Conservation (phyloP, 2,113 vertebrate genomes). For the Pelmatolapia mariae region DNA sequence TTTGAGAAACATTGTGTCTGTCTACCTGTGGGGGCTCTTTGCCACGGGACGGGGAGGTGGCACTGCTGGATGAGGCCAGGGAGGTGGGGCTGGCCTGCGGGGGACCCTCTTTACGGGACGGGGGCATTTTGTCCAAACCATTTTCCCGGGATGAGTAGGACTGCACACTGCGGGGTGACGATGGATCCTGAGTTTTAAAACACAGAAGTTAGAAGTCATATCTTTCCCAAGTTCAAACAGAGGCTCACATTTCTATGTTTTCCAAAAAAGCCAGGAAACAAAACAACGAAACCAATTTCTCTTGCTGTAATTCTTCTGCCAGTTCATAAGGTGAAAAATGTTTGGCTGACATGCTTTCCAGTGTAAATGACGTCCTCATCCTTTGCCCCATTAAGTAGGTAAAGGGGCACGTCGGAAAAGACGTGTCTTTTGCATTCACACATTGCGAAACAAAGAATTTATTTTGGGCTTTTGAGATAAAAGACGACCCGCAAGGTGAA, state of each 20-base stretch:
- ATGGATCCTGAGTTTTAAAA: constrained; percentile 76
- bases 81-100: constrained; percentile 84
- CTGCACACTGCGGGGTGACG: constrained; percentile 85
- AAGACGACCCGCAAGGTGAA: rapidly evolving
- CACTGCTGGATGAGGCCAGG: constrained; percentile 85
- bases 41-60: constrained; percentile 76
- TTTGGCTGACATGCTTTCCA: rapidly evolving
- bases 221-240: rapidly evolving
- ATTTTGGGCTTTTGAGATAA: background rate
- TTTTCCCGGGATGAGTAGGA: constrained; percentile 90
- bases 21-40: constrained; percentile 76
- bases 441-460: background rate
- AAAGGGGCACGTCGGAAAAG: background rate
- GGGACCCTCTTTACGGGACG: constrained; percentile 77
- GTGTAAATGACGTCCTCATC: background rate
- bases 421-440: background rate
- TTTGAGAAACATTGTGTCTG: background rate
- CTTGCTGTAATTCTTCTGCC: background rate
- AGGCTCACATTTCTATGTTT: background rate
- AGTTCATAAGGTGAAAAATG: background rate
- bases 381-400: background rate
- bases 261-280: background rate
- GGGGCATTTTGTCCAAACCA: constrained; percentile 78
- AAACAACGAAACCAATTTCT: background rate
- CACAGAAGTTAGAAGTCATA: background rate